Evolutionary conservation across 2,888 invertebrate genomes (phyloP), one percentile per base, ranked within the genome.

Genomic region (Drosophila multiciliata): DNA sequence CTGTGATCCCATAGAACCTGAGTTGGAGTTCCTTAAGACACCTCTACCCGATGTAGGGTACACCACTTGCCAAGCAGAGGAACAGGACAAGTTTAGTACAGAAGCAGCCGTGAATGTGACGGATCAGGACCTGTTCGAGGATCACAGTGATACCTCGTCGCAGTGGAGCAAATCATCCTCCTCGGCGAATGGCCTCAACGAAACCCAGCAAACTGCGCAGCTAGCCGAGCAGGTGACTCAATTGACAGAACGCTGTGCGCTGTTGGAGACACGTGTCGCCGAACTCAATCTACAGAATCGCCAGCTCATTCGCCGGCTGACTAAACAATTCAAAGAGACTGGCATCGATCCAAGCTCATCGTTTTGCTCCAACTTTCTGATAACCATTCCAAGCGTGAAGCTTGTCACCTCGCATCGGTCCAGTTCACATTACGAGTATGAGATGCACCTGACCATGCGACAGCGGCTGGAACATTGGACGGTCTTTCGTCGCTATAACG

Each of bases 401-500:
- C 83, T 92, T 0, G 66, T 90, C 2, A 91, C 91, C 36, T 66
- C 89, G 0, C 82, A 76, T 5, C 82, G 83, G 8, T 75, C 89
- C 9, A 59, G 77, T 12, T 77, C 89, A 12, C 92, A 91, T 72
- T 92, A 93, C 66, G 87, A 91, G 1, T 93, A 93, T 48, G 92
- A 93, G 64, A 88, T 93, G 26, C 92, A 93, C 65, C 82, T 93
- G n/a, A 92, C 91, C 1, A 92, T 93, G 90, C 89, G 91, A 0
- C 90, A 92, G 66, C 87, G 91, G 3, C 66, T 96, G 87, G 98
- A 97, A 79, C 98, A 99, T 92, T 99, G 99, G 99, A 98, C 97
- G 90, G 96, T 99, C n/a, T 98, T 98, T 92, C 95, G 98, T 82
- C 95, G 99, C 89, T 99, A 99, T 91, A 96, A 98, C 9, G 98